Evolutionary conservation across 2,797 vertebrate genomes (phyloP), one percentile per base, ranked within the genome.

Genomic region (Falco novaeseelandiae): DNA sequence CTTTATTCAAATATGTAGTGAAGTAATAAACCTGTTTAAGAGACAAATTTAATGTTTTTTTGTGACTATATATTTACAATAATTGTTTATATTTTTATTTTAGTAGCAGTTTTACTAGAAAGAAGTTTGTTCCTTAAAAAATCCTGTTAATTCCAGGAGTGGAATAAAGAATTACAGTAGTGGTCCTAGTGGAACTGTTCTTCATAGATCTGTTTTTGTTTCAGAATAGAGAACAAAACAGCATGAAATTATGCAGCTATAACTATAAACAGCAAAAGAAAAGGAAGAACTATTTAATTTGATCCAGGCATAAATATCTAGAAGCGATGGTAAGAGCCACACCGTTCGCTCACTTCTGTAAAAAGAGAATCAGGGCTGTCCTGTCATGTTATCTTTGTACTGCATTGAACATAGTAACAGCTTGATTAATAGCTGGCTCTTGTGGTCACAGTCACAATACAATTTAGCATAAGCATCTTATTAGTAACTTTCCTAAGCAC

Each of bases 71-170:
- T 98, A 97, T 98, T 98, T 97, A 49, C 96, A 96, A 87, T 97
- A 98, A 97, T 98, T 98, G 95, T 98, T 98, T 98, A 93, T 96
- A 96, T 86, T 97, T 97, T 97, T 98, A 97, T 98, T 97, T 97
- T 97, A 97, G 92, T 93, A 94, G 52, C 42, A 71, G 65, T 93
- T 97, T 97, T 96, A 58, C 48, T 80, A 95, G 77, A 81, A 96
- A 83, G 18, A 96, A 95, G 58, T 92, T 98, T 90, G 17, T 89
- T 52, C 32, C 48, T 85, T 86, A 48, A 94, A 95, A 91, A 72
- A 46, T 54, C 82, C 77, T 83, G 16, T 77, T 92, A 78, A 65
- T 95, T 91, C 69, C 48, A 89, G 6, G 52, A 51, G 65, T 10
- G 26, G 19, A 81, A 14, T 85, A 65, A 92, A 94, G 32, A 92